phyloP scores from a whole-genome alignment of 2,888 invertebrate species.

The Plebejus anna region DNA sequence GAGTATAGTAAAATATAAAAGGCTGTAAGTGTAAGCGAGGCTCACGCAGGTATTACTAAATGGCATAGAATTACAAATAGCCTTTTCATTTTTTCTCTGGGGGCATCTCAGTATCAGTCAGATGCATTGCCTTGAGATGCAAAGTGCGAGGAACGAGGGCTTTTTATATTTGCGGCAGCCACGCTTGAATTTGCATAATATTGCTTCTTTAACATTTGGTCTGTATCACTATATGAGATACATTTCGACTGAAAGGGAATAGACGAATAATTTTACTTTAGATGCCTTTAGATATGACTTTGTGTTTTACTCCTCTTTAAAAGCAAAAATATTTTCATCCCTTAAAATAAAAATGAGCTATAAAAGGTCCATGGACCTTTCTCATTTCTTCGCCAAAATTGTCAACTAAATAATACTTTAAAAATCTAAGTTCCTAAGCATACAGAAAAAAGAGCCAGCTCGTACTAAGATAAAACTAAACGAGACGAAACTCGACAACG shows the following conservation, averaged over 20 bases:
- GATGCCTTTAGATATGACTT: not conserved
- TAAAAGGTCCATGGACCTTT: too few relatives aligned
- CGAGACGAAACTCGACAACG: too few relatives aligned
- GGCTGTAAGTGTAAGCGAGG: conserved; percentile 34
- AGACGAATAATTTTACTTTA: conserved; percentile 32
- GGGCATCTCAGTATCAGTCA: conserved; percentile 71
- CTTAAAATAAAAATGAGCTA: not conserved
- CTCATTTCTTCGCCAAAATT: too few relatives aligned
- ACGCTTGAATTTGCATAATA: conserved; percentile 78
- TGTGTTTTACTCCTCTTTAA: not conserved
- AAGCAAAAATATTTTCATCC: not conserved
- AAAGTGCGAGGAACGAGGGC: conserved; percentile 73
- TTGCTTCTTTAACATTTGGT: conserved; percentile 77
- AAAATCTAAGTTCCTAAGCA: too few relatives aligned
- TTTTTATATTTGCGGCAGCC: conserved; percentile 77
- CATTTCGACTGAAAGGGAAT: conserved; percentile 23
- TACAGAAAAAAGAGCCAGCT: too few relatives aligned
- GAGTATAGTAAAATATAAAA: conserved; percentile 34
- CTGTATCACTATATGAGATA: conserved; percentile 47
- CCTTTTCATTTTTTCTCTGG: conserved; percentile 74
- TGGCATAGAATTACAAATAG: conserved; percentile 76
- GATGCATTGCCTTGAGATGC: conserved; percentile 78
- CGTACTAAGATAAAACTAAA: too few relatives aligned
- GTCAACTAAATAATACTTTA: too few relatives aligned
- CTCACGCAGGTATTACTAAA: conserved; percentile 62